Evolutionary conservation across 2,888 invertebrate genomes (phyloP).

Genomic region (Drosophila helvetica): DNA sequence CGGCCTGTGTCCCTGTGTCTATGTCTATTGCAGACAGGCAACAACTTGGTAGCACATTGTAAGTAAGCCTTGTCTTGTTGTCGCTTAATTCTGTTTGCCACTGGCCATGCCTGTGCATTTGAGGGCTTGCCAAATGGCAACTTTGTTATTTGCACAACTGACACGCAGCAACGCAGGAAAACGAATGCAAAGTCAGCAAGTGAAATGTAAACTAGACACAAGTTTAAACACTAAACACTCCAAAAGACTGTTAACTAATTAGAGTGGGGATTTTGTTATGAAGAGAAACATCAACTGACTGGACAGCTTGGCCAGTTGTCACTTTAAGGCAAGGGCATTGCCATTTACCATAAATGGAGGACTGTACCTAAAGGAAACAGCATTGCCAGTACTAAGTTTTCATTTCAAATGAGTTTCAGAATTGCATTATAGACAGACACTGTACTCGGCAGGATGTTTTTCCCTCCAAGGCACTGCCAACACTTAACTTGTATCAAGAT

Average conservation of each 20-base stretch:
- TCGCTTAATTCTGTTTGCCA: conserved; percentile 44
- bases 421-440: too few relatives aligned
- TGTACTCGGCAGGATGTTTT: too few relatives aligned
- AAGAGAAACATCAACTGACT: too few relatives aligned
- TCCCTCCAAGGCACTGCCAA: too few relatives aligned
- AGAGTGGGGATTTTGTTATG: conserved; percentile 23
- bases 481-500: too few relatives aligned
- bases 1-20: too few relatives aligned
- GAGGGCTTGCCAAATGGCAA: conserved; percentile 8
- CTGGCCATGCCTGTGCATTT: conserved; percentile 10
- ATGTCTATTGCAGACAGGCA: conserved; percentile 5
- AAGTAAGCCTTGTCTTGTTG: conserved; percentile 39
- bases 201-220: neutral
- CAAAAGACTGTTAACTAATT: conserved; percentile 30
- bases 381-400: too few relatives aligned
- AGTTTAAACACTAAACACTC: conserved; percentile 36
- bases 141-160: neutral
- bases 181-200: neutral
- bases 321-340: too few relatives aligned
- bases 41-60: conserved; percentile 28
- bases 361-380: too few relatives aligned
- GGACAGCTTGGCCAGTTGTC: too few relatives aligned
- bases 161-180: conserved; percentile 1
- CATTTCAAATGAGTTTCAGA: too few relatives aligned
- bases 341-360: too few relatives aligned